Evolutionary conservation across 2,888 invertebrate species (phyloP).

Genomic region (Troglohyphantes excavatus): DNA sequence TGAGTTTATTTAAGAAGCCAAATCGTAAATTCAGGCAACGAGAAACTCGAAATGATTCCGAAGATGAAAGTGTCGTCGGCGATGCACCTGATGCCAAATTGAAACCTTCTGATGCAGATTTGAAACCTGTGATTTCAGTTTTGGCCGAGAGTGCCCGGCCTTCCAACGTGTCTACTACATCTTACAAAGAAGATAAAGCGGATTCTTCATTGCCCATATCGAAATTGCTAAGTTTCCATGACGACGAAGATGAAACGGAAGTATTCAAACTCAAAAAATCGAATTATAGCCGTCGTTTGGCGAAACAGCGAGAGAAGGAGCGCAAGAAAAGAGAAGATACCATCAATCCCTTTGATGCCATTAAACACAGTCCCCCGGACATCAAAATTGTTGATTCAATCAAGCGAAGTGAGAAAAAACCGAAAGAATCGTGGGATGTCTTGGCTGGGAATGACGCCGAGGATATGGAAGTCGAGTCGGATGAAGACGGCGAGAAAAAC

Average conservation of each 20-base stretch:
- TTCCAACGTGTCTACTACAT: background rate
- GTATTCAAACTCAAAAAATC: constrained; percentile 98
- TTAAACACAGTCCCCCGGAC: background rate
- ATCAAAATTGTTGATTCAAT: constrained; percentile 13
- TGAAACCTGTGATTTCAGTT: constrained; percentile 8
- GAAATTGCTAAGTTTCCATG: constrained; percentile 89
- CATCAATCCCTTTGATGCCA: background rate
- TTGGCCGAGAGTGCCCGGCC: background rate
- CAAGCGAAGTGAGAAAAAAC: constrained; percentile 9
- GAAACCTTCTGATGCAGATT: constrained; percentile 23
- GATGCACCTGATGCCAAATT: constrained; percentile 77
- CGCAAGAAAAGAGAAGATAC: constrained; percentile 79
- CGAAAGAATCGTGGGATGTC: constrained; percentile 83
- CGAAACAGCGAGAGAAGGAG: constrained; percentile 81
- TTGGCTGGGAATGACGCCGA: constrained; percentile 90
- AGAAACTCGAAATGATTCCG: constrained; percentile 81
- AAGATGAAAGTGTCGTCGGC: constrained; percentile 81
- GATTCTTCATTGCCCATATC: constrained; percentile 42
- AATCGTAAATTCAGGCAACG: constrained; percentile 88
- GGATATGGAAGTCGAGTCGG: constrained; percentile 82
- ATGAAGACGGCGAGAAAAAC: constrained; percentile 84
- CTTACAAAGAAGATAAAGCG: constrained; percentile 62
- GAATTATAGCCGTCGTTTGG: constrained; percentile 90
- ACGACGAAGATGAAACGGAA: constrained; percentile 86
- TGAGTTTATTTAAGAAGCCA: constrained; percentile 94